Evolutionary conservation across 2,888 invertebrate species (phyloP).

Genomic region (Heliconius ethilla): DNA sequence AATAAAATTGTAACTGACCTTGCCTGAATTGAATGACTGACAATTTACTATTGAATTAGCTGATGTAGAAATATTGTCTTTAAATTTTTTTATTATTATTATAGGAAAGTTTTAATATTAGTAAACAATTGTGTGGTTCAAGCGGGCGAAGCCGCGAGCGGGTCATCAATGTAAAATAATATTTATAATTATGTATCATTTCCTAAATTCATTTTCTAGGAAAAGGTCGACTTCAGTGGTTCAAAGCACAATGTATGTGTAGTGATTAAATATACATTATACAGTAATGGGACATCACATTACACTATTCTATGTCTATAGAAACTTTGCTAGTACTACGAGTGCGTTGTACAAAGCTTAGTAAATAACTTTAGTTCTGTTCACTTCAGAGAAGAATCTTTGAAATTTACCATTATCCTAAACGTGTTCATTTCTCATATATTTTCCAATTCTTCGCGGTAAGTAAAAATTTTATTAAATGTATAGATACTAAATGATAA

Average conservation of each 20-base stretch:
- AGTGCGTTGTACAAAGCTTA: background rate
- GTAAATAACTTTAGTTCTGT: conserved; percentile 4
- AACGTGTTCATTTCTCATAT: background rate
- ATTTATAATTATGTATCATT: background rate
- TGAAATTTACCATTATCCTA: background rate
- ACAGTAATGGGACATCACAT: conserved; percentile 13
- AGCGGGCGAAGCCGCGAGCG: too few species aligned
- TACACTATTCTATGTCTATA: background rate
- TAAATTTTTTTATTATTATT: too few species aligned
- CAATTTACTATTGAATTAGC: too few species aligned
- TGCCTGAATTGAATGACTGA: too few species aligned
- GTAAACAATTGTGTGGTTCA: too few species aligned
- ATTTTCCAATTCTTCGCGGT: too few species aligned
- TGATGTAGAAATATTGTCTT: too few species aligned
- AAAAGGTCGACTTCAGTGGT: background rate
- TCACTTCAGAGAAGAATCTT: conserved; percentile 1
- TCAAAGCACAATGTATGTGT: background rate
- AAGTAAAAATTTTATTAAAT: too few species aligned
- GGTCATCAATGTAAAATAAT: background rate
- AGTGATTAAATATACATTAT: conserved; percentile 24
- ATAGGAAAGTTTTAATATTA: too few species aligned
- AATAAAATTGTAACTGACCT: too few species aligned
- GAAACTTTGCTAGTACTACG: background rate
- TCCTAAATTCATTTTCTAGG: too few species aligned
- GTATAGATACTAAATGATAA: too few species aligned